Evolutionary conservation across 2,113 vertebrate species (phyloP).

Genomic region (Thinocorus orbignyianus): DNA sequence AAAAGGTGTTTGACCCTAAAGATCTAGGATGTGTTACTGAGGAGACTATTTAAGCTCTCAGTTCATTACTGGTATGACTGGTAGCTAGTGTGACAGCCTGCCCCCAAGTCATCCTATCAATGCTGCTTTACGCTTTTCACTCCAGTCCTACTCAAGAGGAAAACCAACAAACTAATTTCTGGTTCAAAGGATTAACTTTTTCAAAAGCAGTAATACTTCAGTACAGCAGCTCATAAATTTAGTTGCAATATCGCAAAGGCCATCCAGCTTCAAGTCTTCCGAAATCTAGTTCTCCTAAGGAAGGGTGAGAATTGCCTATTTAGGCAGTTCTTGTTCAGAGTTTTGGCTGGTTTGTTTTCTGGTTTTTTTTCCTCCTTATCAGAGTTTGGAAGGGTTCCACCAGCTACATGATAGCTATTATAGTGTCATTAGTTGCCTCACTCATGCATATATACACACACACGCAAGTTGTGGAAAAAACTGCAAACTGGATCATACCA

Average conservation of each 20-base stretch:
- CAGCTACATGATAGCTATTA: not conserved
- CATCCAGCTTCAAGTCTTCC: not conserved
- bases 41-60: not conserved
- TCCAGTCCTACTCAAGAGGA: not conserved
- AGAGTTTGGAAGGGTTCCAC: not conserved
- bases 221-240: not conserved
- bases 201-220: not conserved
- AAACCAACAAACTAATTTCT: not conserved
- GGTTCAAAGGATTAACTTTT: not conserved
- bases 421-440: not conserved
- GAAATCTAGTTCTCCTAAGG: not conserved
- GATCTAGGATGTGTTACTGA: not conserved
- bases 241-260: not conserved
- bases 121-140: not conserved
- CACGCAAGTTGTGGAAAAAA: not conserved
- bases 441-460: not conserved
- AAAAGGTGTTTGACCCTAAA: not conserved
- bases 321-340: not conserved
- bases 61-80: not conserved
- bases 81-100: not conserved
- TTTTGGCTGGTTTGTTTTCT: not conserved
- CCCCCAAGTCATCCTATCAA: not conserved
- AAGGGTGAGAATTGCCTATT: not conserved
- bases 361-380: not conserved
- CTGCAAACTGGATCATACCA: not conserved